Percentiles rank a stretch among this genome's conserved stretches.
Evolutionary conservation across 2,797 vertebrate genomes (phyloP).

Genomic region (Tapera naevia): DNA sequence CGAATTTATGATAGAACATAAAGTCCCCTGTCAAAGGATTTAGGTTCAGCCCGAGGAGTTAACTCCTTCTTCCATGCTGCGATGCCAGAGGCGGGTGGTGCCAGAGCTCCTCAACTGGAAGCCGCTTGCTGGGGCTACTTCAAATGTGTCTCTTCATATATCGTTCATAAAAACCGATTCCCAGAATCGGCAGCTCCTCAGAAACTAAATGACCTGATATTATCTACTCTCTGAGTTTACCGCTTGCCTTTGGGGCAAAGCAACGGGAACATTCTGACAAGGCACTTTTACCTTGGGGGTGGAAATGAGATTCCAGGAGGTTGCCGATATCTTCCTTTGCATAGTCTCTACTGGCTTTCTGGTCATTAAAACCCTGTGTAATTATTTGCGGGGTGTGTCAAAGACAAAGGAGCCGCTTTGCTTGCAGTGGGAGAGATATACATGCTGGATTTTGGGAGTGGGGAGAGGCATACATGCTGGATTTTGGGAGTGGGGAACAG

Average conservation of each 20-base stretch:
- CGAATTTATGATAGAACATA: neutral
- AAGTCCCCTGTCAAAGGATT: neutral
- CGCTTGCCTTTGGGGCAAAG: neutral
- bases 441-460: neutral
- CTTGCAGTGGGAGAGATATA: neutral
- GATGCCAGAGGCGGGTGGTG: neutral
- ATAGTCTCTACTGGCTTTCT: neutral
- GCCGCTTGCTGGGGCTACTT: neutral
- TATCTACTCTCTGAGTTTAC: neutral
- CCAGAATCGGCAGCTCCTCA: neutral
- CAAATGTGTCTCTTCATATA: neutral
- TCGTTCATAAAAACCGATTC: neutral
- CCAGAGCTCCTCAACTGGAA: neutral
- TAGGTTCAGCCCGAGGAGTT: neutral
- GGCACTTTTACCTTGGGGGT: neutral
- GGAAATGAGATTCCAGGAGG: neutral
- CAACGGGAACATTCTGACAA: neutral
- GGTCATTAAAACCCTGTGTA: neutral
- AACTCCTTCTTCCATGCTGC: neutral
- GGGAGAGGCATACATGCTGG: neutral
- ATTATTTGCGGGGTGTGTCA: neutral
- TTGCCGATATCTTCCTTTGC: neutral
- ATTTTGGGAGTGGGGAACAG: neutral
- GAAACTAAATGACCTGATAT: neutral
- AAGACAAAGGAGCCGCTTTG: neutral